These are phyloP conservation scores for Crypturellus undulatus DNA, from an alignment of 2,113 vertebrate genomes.

Conservation along the genomic window DNA sequence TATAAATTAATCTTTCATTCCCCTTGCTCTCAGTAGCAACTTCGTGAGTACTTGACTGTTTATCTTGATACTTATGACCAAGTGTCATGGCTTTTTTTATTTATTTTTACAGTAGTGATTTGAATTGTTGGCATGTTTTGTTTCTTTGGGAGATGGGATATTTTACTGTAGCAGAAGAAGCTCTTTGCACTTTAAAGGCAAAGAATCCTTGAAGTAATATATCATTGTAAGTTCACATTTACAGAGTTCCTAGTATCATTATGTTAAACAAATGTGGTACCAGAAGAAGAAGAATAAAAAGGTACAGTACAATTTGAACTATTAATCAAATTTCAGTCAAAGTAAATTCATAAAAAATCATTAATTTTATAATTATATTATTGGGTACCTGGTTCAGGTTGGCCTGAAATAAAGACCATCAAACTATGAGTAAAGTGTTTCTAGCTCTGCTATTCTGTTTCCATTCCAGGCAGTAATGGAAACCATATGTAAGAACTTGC, in stretches of 20 bases:
- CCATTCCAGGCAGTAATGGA: neutral
- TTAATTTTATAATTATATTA: neutral
- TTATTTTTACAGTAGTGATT: neutral
- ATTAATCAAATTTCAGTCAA: neutral
- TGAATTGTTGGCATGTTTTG: neutral
- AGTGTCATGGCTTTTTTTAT: neutral
- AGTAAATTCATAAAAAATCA: neutral
- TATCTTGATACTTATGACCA: neutral
- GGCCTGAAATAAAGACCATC: neutral
- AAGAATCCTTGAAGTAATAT: neutral
- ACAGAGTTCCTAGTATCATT: neutral
- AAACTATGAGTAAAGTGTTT: neutral
- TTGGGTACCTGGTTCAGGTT: neutral
- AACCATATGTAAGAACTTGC: neutral
- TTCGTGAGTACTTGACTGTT: neutral
- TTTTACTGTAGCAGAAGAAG: neutral
- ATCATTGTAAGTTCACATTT: neutral
- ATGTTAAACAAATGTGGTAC: neutral
- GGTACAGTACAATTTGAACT: neutral
- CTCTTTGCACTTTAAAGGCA: neutral
- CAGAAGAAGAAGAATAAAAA: neutral
- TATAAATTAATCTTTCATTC: neutral
- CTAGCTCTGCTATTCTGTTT: neutral
- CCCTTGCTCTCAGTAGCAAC: neutral
- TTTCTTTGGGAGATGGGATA: neutral